These are phyloP conservation scores for Heliconius hermathena DNA, from an alignment of 1,140 invertebrate species.

Conservation along the genomic window DNA sequence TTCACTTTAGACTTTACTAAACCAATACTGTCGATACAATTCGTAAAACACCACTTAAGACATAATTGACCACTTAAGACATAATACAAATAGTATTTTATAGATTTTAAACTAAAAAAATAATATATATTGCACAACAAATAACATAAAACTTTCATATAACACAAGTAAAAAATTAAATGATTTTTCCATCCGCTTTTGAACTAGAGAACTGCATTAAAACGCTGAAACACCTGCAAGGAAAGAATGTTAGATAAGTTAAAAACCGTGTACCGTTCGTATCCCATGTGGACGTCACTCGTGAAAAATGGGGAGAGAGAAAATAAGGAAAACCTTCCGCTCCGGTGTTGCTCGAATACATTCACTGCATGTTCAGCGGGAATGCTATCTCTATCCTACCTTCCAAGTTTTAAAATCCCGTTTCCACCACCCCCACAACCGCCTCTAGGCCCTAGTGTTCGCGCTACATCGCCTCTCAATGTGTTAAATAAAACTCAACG, in stretches of 20 bases:
- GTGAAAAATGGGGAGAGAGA: slow-evolving; percentile 56
- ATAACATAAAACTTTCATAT: neutral
- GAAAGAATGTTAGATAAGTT: slow-evolving; percentile 67
- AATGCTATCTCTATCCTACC: slow-evolving; percentile 51
- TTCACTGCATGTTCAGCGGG: slow-evolving; percentile 45
- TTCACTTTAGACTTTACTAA: no score
- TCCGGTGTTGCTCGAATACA: slow-evolving; percentile 55
- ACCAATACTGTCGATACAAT: no score
- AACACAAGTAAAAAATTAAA: neutral
- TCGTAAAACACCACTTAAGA: no score
- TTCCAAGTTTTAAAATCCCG: slow-evolving; percentile 43
- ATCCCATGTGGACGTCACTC: slow-evolving; percentile 59
- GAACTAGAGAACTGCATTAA: slow-evolving; percentile 57
- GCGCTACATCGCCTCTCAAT: slow-evolving; percentile 46
- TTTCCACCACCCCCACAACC: slow-evolving; percentile 32
- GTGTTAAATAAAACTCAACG: slow-evolving; percentile 45
- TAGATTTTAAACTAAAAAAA: no score
- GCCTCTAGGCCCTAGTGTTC: slow-evolving; percentile 38
- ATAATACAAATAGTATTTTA: no score
- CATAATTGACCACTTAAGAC: no score
- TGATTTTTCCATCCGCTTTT: slow-evolving; percentile 22
- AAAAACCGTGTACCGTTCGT: slow-evolving; percentile 71
- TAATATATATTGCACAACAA: neutral
- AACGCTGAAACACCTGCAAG: slow-evolving; percentile 62
- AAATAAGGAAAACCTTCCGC: slow-evolving; percentile 63